Percentiles rank a stretch among this genome's conserved stretches.
These are phyloP conservation scores for Catostomus latipinnis DNA, from an alignment of 2,797 vertebrate genomes.

Conservation along the genomic window DNA sequence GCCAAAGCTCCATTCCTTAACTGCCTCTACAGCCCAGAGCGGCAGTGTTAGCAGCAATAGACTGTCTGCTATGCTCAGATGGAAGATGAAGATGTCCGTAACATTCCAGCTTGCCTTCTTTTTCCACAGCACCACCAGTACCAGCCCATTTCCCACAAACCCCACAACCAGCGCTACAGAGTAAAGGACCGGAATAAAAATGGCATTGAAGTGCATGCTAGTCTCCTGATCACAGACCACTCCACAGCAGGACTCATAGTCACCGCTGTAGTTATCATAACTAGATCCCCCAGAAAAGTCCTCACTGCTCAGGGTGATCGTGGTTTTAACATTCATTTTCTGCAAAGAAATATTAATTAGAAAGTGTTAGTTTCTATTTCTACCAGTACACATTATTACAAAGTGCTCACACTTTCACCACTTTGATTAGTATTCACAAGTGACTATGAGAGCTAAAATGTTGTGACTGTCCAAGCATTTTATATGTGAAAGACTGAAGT, in stretches of 20 bases:
- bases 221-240: constrained; percentile 63
- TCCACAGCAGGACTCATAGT: constrained; percentile 53
- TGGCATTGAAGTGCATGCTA: constrained; percentile 69
- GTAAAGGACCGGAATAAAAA: constrained; percentile 79
- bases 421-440: too few relatives aligned
- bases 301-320: rapidly evolving
- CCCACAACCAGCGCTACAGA: constrained; percentile 74
- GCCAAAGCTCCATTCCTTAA: constrained; percentile 78
- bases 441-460: too few relatives aligned
- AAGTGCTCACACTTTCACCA: too few relatives aligned
- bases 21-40: constrained; percentile 77
- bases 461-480: too few relatives aligned
- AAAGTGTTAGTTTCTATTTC: background rate
- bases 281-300: rapidly evolving
- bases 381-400: too few relatives aligned
- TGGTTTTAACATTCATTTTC: background rate
- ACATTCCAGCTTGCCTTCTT: constrained; percentile 72
- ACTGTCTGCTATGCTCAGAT: constrained; percentile 80
- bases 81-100: constrained; percentile 85
- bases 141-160: constrained; percentile 72
- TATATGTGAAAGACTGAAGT: too few relatives aligned
- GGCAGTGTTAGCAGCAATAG: constrained; percentile 84
- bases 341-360: constrained; percentile 11
- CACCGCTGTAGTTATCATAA: background rate
- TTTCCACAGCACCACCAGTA: constrained; percentile 73